phyloP scores from a whole-genome alignment of 1,140 invertebrate species.

The Drosophila micromelanica region DNA sequence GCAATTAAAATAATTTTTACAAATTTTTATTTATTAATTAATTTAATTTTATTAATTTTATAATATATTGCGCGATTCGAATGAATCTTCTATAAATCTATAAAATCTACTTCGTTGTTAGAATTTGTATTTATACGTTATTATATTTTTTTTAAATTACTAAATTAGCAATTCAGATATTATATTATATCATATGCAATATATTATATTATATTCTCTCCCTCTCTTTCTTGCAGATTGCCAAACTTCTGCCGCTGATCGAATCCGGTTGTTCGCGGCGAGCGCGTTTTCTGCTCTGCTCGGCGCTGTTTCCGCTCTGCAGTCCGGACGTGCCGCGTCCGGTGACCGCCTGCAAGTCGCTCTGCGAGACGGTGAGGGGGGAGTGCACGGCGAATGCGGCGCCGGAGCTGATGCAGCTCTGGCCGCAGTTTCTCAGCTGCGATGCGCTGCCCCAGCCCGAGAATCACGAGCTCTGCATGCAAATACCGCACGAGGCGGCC shows the following conservation, averaged over 20 bases:
- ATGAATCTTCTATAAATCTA: too few relatives aligned
- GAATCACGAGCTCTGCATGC: constrained; percentile 86
- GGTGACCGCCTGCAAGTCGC: constrained; percentile 93
- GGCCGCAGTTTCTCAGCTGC: constrained; percentile 93
- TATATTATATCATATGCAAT: too few relatives aligned
- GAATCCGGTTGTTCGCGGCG: constrained; percentile 93
- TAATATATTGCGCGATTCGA: too few relatives aligned
- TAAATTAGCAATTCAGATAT: too few relatives aligned
- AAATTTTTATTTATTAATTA: too few relatives aligned
- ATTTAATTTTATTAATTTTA: too few relatives aligned
- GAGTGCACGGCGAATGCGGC: constrained; percentile 88
- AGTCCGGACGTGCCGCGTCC: constrained; percentile 93
- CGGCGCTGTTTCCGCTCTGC: constrained; percentile 96
- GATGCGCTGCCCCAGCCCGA: constrained; percentile 85
- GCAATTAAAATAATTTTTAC: too few relatives aligned
- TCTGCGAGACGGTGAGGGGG: constrained; percentile 92
- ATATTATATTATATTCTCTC: too few relatives aligned
- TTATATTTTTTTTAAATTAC: too few relatives aligned
- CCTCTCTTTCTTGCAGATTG: constrained; percentile 85
- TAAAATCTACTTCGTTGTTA: too few relatives aligned
- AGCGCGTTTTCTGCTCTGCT: constrained; percentile 95
- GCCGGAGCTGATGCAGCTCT: constrained; percentile 88
- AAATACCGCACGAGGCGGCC: constrained; percentile 80
- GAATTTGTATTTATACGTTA: too few relatives aligned
- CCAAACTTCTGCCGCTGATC: constrained; percentile 86